Evolutionary conservation across 2,888 invertebrate species (phyloP).

Genomic region (Macrosoma leucophasiata): DNA sequence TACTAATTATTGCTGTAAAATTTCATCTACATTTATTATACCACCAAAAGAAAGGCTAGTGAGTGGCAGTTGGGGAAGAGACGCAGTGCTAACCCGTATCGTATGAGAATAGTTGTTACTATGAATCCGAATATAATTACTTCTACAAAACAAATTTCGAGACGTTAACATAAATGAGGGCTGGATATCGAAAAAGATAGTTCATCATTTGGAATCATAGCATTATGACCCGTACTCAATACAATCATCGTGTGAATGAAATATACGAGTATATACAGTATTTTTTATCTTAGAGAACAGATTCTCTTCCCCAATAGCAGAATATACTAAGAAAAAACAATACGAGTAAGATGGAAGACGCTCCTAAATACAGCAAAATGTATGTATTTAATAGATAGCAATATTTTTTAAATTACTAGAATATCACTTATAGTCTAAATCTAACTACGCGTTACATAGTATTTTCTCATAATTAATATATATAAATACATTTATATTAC

Average conservation of each 20-base stretch:
- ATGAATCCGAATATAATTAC: not conserved
- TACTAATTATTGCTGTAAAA: constrained; percentile 73
- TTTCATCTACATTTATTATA: constrained; percentile 58
- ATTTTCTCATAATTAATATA: constrained; percentile 40
- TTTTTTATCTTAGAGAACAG: too few relatives aligned
- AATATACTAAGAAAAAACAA: constrained; percentile 58
- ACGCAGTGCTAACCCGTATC: constrained; percentile 21
- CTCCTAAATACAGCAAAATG: constrained; percentile 72
- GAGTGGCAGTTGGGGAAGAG: constrained; percentile 27
- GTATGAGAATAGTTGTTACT: not conserved
- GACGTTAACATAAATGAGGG: too few relatives aligned
- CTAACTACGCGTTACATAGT: constrained; percentile 54
- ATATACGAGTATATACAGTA: too few relatives aligned
- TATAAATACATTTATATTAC: constrained; percentile 56
- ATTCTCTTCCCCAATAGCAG: constrained; percentile 37
- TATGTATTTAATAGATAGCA: constrained; percentile 64
- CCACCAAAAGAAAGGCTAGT: constrained; percentile 70
- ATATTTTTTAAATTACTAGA: constrained; percentile 50
- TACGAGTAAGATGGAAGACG: constrained; percentile 71
- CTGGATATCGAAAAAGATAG: too few relatives aligned
- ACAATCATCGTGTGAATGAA: too few relatives aligned
- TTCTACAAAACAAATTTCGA: too few relatives aligned
- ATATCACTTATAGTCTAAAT: constrained; percentile 68
- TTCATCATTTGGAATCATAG: too few relatives aligned
- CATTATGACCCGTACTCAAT: too few relatives aligned